Conservation (phyloP, 2,888 invertebrate genomes). For the Scaptomyza cyrtandrae region DNA sequence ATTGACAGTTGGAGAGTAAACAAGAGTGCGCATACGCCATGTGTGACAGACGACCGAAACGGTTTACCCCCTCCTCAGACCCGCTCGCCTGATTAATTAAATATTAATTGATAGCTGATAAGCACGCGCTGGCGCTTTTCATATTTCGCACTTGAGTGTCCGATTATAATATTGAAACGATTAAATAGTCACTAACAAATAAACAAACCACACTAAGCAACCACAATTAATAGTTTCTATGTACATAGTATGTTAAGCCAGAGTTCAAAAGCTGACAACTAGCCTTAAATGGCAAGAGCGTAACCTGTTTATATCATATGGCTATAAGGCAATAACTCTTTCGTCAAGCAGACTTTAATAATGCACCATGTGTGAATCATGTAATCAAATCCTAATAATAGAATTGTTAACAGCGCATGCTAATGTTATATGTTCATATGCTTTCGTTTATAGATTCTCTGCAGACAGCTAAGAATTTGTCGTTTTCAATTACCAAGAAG, state of each 20-base stretch:
- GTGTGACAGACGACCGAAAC: conserved; percentile 37
- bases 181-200: conserved; percentile 15
- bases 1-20: conserved; percentile 34
- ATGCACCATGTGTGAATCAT: neutral
- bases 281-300: neutral
- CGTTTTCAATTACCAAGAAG: neutral
- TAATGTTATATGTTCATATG: neutral
- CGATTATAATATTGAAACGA: conserved; percentile 33
- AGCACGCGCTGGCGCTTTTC: conserved; percentile 57
- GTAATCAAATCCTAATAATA: neutral
- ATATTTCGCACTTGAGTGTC: conserved; percentile 35
- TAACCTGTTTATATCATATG: conserved; percentile 15
- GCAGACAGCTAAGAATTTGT: too few species aligned
- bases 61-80: conserved; percentile 6
- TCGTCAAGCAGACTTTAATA: conserved; percentile 1
- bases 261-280: neutral
- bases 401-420: neutral
- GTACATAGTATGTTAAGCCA: too few species aligned
- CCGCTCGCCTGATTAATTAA: conserved; percentile 75
- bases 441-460: too few species aligned
- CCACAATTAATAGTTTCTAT: conserved; percentile 4
- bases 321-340: neutral
- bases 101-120: conserved; percentile 81
- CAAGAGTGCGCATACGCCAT: conserved; percentile 62
- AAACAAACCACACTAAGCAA: conserved; percentile 13